phyloP scores from a whole-genome alignment of 2,797 vertebrate genomes.

The Sarcophilus harrisii region DNA sequence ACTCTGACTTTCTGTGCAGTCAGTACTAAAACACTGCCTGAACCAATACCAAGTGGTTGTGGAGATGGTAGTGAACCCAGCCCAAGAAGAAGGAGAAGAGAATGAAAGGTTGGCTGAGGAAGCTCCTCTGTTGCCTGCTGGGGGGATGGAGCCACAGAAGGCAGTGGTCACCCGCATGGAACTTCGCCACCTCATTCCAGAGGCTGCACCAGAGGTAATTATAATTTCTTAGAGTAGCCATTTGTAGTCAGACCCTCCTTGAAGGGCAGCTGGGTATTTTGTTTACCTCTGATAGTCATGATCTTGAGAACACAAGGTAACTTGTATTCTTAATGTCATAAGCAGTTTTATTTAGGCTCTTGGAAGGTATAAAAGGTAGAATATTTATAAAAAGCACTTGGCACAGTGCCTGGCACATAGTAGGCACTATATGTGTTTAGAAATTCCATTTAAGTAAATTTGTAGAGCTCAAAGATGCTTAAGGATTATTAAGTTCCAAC shows the following conservation, averaged over 20 bases:
- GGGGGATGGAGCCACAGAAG: neutral
- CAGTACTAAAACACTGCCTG: slow-evolving; percentile 74
- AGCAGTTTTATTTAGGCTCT: neutral
- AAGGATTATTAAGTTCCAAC: neutral
- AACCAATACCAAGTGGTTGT: slow-evolving; percentile 81
- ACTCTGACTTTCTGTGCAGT: slow-evolving; percentile 73
- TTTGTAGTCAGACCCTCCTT: rapidly evolving
- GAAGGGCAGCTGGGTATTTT: neutral
- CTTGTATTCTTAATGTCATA: neutral
- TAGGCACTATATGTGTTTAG: neutral
- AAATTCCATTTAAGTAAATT: neutral
- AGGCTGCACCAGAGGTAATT: slow-evolving; percentile 83
- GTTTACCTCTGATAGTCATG: neutral
- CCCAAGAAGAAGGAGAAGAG: rapidly evolving
- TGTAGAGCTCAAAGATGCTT: neutral
- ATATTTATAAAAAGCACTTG: neutral
- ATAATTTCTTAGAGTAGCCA: rapidly evolving
- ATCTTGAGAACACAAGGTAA: neutral
- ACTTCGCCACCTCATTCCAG: slow-evolving; percentile 77
- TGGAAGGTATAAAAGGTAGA: neutral
- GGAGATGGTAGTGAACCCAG: slow-evolving; percentile 61
- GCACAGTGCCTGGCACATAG: neutral
- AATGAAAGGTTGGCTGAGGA: slow-evolving; percentile 70
- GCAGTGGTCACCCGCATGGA: slow-evolving; percentile 64
- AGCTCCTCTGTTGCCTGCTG: slow-evolving; percentile 77